Percentiles rank a stretch among this genome's conserved stretches.
Evolutionary conservation across 2,797 vertebrate genomes (phyloP).

Genomic region (Acanthurus tractus): DNA sequence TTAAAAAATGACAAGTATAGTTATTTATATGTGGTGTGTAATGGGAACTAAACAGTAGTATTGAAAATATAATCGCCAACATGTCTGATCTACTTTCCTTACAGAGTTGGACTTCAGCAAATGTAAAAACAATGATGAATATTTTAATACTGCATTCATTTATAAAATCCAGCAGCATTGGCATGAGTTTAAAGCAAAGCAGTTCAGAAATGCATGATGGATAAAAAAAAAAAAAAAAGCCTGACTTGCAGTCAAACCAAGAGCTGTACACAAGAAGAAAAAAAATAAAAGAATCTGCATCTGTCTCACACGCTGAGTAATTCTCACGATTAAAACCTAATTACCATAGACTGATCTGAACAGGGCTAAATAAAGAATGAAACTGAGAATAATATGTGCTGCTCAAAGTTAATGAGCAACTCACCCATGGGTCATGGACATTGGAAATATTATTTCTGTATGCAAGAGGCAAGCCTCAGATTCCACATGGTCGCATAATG

Average conservation of each 20-base stretch:
- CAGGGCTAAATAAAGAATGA: constrained; percentile 61
- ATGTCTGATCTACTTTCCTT: not conserved
- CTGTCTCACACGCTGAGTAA: constrained; percentile 31
- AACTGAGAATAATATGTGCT: constrained; percentile 62
- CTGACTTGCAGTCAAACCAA: not conserved
- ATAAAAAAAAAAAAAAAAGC: not conserved
- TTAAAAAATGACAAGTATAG: not conserved
- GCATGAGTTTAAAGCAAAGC: constrained; percentile 15
- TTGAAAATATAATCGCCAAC: not conserved
- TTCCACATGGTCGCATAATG: constrained; percentile 77
- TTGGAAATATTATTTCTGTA: constrained; percentile 74
- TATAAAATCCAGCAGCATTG: not conserved
- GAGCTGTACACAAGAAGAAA: constrained; percentile 11
- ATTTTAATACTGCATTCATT: not conserved
- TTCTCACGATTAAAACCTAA: constrained; percentile 67
- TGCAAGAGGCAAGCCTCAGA: constrained; percentile 66
- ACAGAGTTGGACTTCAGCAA: constrained; percentile 1
- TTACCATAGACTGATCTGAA: constrained; percentile 66
- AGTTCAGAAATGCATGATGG: constrained; percentile 1
- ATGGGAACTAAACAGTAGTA: not conserved
- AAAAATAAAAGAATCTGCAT: constrained; percentile 14
- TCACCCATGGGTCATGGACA: constrained; percentile 76
- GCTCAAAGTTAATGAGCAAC: constrained; percentile 74
- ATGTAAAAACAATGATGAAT: constrained; percentile 1
- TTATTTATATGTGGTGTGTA: not conserved